phyloP scores from a whole-genome alignment of 2,888 invertebrate species.

The Metallyticus violacea region DNA sequence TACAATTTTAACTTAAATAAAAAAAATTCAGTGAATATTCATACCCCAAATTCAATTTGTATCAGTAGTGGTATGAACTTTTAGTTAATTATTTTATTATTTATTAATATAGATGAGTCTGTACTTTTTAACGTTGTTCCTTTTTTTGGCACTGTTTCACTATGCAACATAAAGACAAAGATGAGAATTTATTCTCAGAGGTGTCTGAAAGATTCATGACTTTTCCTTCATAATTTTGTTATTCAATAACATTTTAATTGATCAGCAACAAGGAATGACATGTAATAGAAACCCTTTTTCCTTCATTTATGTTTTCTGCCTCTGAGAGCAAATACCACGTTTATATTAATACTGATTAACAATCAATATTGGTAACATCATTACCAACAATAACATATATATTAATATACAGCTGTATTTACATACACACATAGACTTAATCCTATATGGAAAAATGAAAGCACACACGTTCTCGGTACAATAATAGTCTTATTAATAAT shows the following conservation, averaged over 20 bases:
- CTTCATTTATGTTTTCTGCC: neutral
- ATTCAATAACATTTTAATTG: neutral
- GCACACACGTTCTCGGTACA: neutral
- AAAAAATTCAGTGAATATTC: neutral
- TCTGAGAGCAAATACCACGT: neutral
- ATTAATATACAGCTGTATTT: neutral
- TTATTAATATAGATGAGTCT: neutral
- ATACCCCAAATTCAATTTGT: neutral
- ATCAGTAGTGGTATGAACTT: neutral
- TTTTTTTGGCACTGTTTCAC: neutral
- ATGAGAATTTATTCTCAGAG: neutral
- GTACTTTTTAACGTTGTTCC: neutral
- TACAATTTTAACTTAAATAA: neutral
- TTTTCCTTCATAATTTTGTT: neutral
- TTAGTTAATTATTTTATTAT: neutral
- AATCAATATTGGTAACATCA: slow-evolving; percentile 2
- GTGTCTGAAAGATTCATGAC: neutral
- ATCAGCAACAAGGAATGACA: neutral
- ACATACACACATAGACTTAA: neutral
- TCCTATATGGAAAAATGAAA: slow-evolving; percentile 6
- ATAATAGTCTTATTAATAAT: neutral
- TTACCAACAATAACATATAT: slow-evolving; percentile 2
- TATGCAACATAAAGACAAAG: neutral
- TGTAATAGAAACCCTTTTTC: neutral
- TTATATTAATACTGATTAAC: neutral